A percentile compares a stretch with the other conserved stretches of the same genome.
These are phyloP conservation scores for Eupithecia abbreviata DNA, from an alignment of 2,888 invertebrate genomes.

Conservation along the genomic window DNA sequence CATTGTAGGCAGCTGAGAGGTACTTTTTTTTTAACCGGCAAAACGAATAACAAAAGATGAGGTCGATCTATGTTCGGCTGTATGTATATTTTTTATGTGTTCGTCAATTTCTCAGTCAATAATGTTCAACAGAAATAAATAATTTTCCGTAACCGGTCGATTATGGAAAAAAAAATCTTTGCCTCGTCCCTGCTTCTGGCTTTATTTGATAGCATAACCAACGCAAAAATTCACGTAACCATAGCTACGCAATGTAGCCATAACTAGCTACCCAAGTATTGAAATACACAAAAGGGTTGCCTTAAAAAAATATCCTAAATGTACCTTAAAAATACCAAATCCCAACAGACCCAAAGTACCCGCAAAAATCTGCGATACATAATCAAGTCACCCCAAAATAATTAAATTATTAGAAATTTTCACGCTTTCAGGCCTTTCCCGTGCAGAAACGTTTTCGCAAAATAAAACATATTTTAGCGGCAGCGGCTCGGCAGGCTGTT, in stretches of 20 bases:
- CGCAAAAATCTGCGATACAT: conserved; percentile 24
- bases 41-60: too few relatives aligned
- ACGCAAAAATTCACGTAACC: not conserved
- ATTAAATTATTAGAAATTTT: conserved; percentile 35
- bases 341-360: conserved; percentile 16
- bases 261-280: not conserved
- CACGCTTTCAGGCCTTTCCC: conserved; percentile 28
- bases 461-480: conserved; percentile 33
- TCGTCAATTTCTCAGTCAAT: too few relatives aligned
- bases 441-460: conserved; percentile 23
- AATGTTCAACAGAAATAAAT: too few relatives aligned
- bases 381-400: conserved; percentile 32
- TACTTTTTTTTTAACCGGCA: too few relatives aligned
- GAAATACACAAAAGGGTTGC: conserved; percentile 9
- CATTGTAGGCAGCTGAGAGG: too few relatives aligned
- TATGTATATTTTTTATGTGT: too few relatives aligned
- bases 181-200: too few relatives aligned
- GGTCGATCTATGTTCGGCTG: too few relatives aligned
- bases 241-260: not conserved
- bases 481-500: conserved; percentile 20
- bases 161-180: too few relatives aligned
- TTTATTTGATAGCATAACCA: not conserved
- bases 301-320: conserved; percentile 12
- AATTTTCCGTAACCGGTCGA: too few relatives aligned
- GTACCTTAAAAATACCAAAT: conserved; percentile 14